Base-by-base conservation (phyloP, 1,140 invertebrate species). In the Solenopsis invicta region DNA sequence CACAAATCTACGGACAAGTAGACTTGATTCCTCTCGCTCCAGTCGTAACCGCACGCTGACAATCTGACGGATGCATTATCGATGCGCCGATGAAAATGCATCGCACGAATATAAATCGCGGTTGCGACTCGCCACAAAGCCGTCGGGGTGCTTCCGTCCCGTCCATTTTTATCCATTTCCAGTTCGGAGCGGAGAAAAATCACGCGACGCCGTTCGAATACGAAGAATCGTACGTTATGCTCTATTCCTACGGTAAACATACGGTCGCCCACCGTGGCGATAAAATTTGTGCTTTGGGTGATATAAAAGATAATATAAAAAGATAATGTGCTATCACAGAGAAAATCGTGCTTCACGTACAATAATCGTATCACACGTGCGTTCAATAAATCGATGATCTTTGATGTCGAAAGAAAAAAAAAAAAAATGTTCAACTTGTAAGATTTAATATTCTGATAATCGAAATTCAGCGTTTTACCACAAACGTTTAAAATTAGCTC, bases 111-210 rank as follows among this genome's bases (percentile, higher is more conserved):
- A 71, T 87, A 82, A 84, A 87, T 87, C 78, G 77, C 77, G 74
- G 45, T 61, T 71, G 78, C 66, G 45, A 86, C 34, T 85, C 71
- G 74, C 74, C 82, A 78, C 74, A 85, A 69, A 80, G 76, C 48
- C 77, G 61, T 48, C 50, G 50, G 56, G 85, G 29, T 61, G 78
- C 78, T 84, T 87, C 50, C 64, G 56, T 72, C 41, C 66, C 85
- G 52, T 72, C 77, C 78, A 84, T 87, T 87, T 77, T 84, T 87
- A 87, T 87, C 78, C 67, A 87, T 87, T 87, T 87, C 37, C 78
- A 69, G 67, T 61, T 50, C n/a, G 59, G 21, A 45, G 34, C 18
- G 37, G 29, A 74, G 80, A 87, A 74, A 84, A 87, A 87, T 87
- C 59, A 67, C 67, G 21, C 56, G 85, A 87, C 78, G 48, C 45